Percentiles rank a stretch among this genome's conserved stretches.
Conservation (phyloP, 1,140 invertebrate genomes). For the Gryllus bimaculatus region DNA sequence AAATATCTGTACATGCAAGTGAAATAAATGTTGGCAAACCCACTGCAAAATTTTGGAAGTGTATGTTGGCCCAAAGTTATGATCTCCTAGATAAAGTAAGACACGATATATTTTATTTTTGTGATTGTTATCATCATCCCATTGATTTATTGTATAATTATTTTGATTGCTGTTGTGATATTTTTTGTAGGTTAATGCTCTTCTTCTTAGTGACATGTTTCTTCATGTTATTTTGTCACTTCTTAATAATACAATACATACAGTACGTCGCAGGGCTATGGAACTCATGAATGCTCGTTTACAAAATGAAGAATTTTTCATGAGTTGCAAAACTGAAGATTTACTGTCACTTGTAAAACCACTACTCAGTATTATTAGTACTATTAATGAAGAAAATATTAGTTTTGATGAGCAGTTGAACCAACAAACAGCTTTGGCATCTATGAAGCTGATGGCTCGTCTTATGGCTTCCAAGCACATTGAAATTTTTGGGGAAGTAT, state of each 20-base stretch:
- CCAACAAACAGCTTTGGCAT: constrained; percentile 70
- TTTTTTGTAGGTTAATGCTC: constrained; percentile 45
- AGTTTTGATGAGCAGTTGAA: constrained; percentile 49
- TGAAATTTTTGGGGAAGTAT: constrained; percentile 48
- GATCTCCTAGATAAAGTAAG: constrained; percentile 7
- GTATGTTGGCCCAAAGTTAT: constrained; percentile 11
- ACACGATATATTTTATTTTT: neutral
- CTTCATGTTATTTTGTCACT: constrained; percentile 61
- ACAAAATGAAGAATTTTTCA: constrained; percentile 51
- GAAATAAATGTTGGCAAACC: neutral
- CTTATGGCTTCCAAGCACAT: constrained; percentile 52
- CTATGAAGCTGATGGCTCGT: constrained; percentile 68
- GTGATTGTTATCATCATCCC: neutral
- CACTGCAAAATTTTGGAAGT: constrained; percentile 7
- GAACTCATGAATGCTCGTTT: constrained; percentile 75
- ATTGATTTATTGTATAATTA: neutral
- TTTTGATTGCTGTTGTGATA: neutral
- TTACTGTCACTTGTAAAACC: constrained; percentile 44
- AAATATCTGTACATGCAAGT: neutral
- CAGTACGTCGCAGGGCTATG: constrained; percentile 67
- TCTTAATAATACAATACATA: constrained; percentile 52
- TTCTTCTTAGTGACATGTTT: constrained; percentile 68
- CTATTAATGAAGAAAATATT: constrained; percentile 38
- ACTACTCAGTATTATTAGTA: constrained; percentile 51
- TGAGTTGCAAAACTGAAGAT: constrained; percentile 29